Percentiles rank a stretch among this genome's conserved stretches.
These are phyloP conservation scores for Procapra przewalskii DNA, from an alignment of 2,113 vertebrate species.

Conservation along the genomic window DNA sequence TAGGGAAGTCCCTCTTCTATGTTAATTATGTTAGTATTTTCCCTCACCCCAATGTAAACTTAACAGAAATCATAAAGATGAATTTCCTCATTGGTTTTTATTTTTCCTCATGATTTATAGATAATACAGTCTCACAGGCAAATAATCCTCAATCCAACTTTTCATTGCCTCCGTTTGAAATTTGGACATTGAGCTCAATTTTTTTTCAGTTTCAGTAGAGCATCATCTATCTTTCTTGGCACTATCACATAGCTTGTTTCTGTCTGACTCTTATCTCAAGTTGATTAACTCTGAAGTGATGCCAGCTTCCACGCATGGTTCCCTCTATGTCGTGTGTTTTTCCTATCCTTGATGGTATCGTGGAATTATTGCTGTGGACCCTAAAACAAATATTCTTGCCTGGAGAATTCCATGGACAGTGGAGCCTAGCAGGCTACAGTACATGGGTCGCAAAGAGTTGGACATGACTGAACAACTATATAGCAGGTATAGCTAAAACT, in stretches of 20 bases:
- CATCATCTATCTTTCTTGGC: neutral
- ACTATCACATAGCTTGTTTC: neutral
- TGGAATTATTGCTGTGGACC: neutral
- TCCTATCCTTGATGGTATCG: neutral
- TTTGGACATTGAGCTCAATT: neutral
- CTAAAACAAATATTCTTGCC: neutral
- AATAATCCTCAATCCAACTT: neutral
- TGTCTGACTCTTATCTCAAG: neutral
- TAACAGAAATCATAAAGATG: neutral
- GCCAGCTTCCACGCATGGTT: neutral
- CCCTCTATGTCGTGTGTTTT: neutral
- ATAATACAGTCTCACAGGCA: neutral
- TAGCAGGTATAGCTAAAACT: neutral
- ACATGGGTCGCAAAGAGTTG: neutral
- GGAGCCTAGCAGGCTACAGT: neutral
- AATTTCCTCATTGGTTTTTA: neutral
- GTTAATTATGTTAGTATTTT: neutral
- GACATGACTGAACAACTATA: neutral
- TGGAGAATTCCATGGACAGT: neutral
- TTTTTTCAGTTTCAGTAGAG: neutral
- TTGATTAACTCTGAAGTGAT: neutral
- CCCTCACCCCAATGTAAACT: neutral
- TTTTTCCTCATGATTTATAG: neutral
- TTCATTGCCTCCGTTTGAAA: neutral
- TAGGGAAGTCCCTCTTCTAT: neutral